phyloP scores from a whole-genome alignment of 2,888 invertebrate species.

The Limnephilus rhombicus region DNA sequence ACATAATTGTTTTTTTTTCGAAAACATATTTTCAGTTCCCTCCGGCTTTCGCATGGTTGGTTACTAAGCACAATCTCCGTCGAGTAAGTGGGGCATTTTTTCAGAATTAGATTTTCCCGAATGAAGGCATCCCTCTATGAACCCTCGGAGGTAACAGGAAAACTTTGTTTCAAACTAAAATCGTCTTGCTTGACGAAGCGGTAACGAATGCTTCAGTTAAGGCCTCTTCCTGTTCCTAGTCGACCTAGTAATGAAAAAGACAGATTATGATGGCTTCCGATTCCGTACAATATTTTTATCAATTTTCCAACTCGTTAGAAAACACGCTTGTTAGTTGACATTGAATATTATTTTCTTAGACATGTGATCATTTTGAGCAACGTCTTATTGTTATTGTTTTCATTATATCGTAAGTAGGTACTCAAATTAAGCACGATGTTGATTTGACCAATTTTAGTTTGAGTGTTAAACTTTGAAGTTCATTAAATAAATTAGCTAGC shows the following conservation, averaged over 20 bases:
- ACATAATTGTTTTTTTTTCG: slow-evolving; percentile 11
- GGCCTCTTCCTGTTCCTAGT: not conserved
- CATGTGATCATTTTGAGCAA: not conserved
- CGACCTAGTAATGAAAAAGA: not conserved
- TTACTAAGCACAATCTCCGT: slow-evolving; percentile 6
- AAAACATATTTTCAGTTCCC: slow-evolving; percentile 3
- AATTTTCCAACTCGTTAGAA: not conserved
- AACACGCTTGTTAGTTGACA: not conserved
- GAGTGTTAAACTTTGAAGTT: not conserved
- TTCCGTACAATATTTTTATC: not conserved
- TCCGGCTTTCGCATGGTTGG: not conserved
- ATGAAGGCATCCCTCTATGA: slow-evolving; percentile 2
- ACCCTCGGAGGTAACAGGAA: slow-evolving; percentile 5
- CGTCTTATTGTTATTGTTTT: not conserved
- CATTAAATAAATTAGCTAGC: not conserved
- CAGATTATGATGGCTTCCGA: slow-evolving; percentile 4
- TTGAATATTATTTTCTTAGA: not conserved
- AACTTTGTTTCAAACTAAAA: slow-evolving; percentile 14
- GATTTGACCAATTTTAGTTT: not conserved
- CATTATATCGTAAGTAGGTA: not conserved
- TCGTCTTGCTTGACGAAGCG: slow-evolving; percentile 19
- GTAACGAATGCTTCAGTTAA: slow-evolving; percentile 6
- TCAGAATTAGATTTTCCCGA: slow-evolving; percentile 13
- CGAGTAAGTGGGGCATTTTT: slow-evolving; percentile 13
- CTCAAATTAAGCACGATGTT: not conserved